A percentile compares a stretch with the other conserved stretches of the same genome.
Evolutionary conservation across 2,888 invertebrate species (phyloP).

Genomic region (Acanthococcus lagerstroemiae): DNA sequence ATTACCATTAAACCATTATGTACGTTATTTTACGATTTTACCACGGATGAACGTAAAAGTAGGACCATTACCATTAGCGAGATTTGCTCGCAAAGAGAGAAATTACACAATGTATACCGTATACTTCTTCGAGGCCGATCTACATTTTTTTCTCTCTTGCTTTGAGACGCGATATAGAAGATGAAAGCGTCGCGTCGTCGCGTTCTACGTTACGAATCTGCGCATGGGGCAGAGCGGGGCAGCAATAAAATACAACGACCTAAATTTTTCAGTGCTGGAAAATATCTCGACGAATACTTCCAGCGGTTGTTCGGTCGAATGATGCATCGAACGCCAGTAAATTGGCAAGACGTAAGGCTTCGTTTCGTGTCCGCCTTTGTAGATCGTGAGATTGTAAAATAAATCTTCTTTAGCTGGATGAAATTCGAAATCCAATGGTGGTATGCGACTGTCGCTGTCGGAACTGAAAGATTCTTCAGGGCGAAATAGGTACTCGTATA

Average conservation of each 20-base stretch:
- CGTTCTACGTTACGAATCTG: background rate
- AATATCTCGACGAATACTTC: background rate
- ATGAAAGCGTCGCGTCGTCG: background rate
- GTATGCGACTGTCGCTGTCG: no score
- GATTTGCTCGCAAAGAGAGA: background rate
- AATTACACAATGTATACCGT: background rate
- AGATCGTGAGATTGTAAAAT: no score
- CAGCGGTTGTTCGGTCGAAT: no score
- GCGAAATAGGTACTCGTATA: no score
- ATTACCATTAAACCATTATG: background rate
- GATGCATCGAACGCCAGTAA: no score
- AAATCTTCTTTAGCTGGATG: no score
- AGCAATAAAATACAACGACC: background rate
- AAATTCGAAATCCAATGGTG: no score
- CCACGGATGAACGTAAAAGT: slow-evolving; percentile 3
- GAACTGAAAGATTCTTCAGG: no score
- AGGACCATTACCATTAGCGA: slow-evolving; percentile 6
- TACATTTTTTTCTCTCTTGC: background rate
- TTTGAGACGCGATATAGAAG: background rate
- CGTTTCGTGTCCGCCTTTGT: no score
- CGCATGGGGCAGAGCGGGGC: no score
- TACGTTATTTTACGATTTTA: background rate
- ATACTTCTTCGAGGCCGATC: background rate
- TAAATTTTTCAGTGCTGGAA: background rate
- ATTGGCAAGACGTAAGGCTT: no score